A percentile compares a stretch with the other conserved stretches of the same genome.
phyloP scores from a whole-genome alignment of 2,113 vertebrate species.

The Orycteropus afer region DNA sequence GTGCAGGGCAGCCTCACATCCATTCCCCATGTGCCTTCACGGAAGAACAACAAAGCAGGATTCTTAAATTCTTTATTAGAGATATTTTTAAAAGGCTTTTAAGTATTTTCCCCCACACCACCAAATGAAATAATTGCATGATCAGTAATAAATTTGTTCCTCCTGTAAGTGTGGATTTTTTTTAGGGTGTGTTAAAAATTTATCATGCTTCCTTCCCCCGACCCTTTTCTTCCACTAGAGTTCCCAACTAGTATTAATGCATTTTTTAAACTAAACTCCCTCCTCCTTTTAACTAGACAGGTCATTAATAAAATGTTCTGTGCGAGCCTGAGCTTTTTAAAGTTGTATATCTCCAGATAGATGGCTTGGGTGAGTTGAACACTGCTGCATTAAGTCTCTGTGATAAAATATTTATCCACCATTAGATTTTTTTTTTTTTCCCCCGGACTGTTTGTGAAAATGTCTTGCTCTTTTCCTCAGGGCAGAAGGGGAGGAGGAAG shows the following conservation, averaged over 20 bases:
- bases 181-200: constrained; percentile 80
- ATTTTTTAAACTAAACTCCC: constrained; percentile 74
- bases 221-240: constrained; percentile 61
- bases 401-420: constrained; percentile 82
- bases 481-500: neutral
- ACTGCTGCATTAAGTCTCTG: constrained; percentile 65
- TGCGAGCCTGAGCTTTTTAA: constrained; percentile 73
- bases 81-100: constrained; percentile 60
- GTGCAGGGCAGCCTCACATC: accelerated
- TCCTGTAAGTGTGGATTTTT: constrained; percentile 63
- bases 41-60: neutral
- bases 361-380: constrained; percentile 44
- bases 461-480: constrained; percentile 41
- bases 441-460: neutral
- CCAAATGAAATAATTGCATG: constrained; percentile 74
- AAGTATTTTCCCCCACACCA: constrained; percentile 45
- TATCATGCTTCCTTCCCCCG: constrained; percentile 69
- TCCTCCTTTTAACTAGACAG: constrained; percentile 83
- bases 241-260: constrained; percentile 77
- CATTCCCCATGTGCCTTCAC: neutral
- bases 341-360: constrained; percentile 81
- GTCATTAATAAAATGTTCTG: constrained; percentile 83
- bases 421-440: constrained; percentile 48
- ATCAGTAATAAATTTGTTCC: constrained; percentile 75
- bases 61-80: constrained; percentile 63